Percentiles rank a stretch among this genome's conserved stretches.
Evolutionary conservation across 2,888 invertebrate species (phyloP).

Genomic region (Phyllotreta cruciferae): DNA sequence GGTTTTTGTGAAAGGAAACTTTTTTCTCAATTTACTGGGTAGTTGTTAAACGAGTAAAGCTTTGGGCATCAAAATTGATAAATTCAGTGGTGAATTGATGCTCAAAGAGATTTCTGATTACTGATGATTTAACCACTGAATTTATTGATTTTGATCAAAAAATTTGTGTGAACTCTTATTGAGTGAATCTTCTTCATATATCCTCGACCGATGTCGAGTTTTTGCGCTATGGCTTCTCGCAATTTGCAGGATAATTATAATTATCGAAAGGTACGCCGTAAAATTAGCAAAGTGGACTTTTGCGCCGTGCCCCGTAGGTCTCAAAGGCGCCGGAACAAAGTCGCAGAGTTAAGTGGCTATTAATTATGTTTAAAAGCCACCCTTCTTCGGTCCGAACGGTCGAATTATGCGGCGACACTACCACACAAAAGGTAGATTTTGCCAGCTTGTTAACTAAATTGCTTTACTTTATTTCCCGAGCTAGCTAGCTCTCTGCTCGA

Average conservation of each 20-base stretch:
- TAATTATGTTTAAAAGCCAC: constrained; percentile 39
- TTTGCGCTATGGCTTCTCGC: too few relatives aligned
- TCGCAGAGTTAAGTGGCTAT: constrained; percentile 39
- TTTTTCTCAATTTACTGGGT: too few relatives aligned
- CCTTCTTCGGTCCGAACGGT: constrained; percentile 34
- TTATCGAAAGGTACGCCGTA: too few relatives aligned
- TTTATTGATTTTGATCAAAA: too few relatives aligned
- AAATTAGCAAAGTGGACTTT: background rate
- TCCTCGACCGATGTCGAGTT: too few relatives aligned
- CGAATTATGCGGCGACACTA: constrained; percentile 41
- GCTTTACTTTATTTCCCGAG: constrained; percentile 39
- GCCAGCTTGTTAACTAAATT: constrained; percentile 42
- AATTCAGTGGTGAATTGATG: too few relatives aligned
- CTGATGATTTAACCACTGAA: constrained; percentile 2
- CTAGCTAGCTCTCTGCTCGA: constrained; percentile 27
- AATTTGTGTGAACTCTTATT: too few relatives aligned
- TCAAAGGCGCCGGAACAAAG: constrained; percentile 36
- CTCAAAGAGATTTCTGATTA: background rate
- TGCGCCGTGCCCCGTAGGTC: background rate
- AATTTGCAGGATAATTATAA: too few relatives aligned
- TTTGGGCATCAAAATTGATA: too few relatives aligned
- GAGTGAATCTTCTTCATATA: too few relatives aligned
- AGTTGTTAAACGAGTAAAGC: too few relatives aligned
- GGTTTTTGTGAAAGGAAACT: too few relatives aligned
- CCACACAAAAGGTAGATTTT: constrained; percentile 38